These are phyloP conservation scores for Virgularia gustaviana DNA, from an alignment of 92 coral and sea anemone species.

Conservation along the genomic window DNA sequence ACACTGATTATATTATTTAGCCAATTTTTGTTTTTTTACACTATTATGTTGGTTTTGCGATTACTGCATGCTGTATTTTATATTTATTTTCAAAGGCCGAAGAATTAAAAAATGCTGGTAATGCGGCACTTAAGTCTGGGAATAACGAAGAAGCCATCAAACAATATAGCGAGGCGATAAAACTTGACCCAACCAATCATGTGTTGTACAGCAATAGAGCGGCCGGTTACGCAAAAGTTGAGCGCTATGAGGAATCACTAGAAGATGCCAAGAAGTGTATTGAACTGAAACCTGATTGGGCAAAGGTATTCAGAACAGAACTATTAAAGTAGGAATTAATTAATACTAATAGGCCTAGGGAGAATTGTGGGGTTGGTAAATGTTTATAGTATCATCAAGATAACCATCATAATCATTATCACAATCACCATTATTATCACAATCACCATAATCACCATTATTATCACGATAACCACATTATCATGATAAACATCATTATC, in stretches of 20 bases:
- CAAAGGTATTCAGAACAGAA: constrained; percentile 59
- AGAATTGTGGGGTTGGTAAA: neutral
- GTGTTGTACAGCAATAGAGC: constrained; percentile 95
- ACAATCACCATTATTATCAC: neutral
- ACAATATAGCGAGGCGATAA: constrained; percentile 83
- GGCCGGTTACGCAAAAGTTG: constrained; percentile 84
- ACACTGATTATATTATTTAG: too few species aligned
- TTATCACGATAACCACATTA: neutral
- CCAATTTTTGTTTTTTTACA: too few species aligned
- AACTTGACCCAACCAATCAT: constrained; percentile 75
- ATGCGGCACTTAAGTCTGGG: constrained; percentile 65
- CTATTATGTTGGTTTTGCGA: too few species aligned
- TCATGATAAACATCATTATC: too few species aligned
- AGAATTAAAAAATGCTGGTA: constrained; percentile 75
- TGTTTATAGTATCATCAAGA: neutral
- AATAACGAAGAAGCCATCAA: constrained; percentile 77
- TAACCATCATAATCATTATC: neutral
- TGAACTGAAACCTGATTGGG: constrained; percentile 91
- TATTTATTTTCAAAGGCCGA: too few species aligned
- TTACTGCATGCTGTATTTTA: too few species aligned
- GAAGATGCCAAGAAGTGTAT: constrained; percentile 84
- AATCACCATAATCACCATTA: neutral
- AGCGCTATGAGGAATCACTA: constrained; percentile 78
- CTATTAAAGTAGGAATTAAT: neutral
- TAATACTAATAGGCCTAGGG: neutral